phyloP scores from a whole-genome alignment of 2,888 invertebrate species.

The Drosophila maculinotata region DNA sequence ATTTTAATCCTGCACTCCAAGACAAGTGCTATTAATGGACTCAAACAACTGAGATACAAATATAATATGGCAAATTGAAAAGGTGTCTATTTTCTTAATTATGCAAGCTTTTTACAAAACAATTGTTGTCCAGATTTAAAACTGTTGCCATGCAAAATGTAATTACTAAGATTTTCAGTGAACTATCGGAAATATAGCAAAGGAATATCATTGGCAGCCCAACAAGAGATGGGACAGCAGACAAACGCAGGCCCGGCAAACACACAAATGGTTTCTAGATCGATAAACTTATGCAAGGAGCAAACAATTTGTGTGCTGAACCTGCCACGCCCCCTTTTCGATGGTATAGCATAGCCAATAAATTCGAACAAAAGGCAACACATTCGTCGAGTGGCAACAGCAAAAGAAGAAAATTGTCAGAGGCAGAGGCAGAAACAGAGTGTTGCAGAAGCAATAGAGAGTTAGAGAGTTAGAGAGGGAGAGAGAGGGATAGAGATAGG shows the following conservation, averaged over 20 bases:
- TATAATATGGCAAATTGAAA: neutral
- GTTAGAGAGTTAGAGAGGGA: constrained; percentile 5
- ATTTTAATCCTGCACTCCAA: neutral
- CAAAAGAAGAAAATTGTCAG: constrained; percentile 58
- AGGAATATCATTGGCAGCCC: constrained; percentile 17
- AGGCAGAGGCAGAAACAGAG: constrained; percentile 17
- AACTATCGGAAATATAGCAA: constrained; percentile 6
- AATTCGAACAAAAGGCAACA: constrained; percentile 72
- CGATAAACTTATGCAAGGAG: constrained; percentile 63
- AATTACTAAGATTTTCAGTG: constrained; percentile 20
- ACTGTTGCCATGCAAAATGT: constrained; percentile 2
- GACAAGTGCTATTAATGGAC: neutral
- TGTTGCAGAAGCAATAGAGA: neutral
- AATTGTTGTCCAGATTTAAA: constrained; percentile 16
- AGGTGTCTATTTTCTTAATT: constrained; percentile 5
- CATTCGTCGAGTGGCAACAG: constrained; percentile 66
- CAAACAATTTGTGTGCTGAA: constrained; percentile 53
- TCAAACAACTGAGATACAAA: neutral
- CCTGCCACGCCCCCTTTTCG: constrained; percentile 20
- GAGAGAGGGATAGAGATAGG: neutral
- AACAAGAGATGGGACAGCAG: constrained; percentile 2
- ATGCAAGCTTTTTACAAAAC: too few relatives aligned
- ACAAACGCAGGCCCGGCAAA: constrained; percentile 30
- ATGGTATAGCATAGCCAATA: constrained; percentile 61
- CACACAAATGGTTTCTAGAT: constrained; percentile 53